These are phyloP conservation scores for Colletes collaris DNA, from an alignment of 2,888 invertebrate genomes.

Conservation along the genomic window DNA sequence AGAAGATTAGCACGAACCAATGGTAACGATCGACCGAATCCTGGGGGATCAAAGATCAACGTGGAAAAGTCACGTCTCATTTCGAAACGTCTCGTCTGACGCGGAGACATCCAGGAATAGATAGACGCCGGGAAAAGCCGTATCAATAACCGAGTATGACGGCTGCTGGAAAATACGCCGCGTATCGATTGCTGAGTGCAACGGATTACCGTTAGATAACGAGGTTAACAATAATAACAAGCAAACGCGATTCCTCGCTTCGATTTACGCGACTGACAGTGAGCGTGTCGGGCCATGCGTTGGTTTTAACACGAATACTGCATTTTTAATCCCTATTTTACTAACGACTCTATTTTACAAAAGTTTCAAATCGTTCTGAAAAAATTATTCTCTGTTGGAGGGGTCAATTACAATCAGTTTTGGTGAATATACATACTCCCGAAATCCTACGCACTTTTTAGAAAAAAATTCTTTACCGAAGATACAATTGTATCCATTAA, in stretches of 20 bases:
- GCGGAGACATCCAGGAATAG: background rate
- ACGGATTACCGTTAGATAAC: slow-evolving; percentile 63
- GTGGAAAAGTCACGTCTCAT: slow-evolving; percentile 5
- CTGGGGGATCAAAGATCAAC: background rate
- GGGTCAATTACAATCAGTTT: too few species aligned
- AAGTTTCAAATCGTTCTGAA: too few species aligned
- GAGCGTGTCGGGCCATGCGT: too few species aligned
- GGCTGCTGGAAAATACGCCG: slow-evolving; percentile 65
- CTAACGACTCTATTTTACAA: too few species aligned
- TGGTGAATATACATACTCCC: too few species aligned
- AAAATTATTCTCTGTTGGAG: too few species aligned
- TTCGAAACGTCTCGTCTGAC: background rate
- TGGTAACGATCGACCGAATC: background rate
- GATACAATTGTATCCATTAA: too few species aligned
- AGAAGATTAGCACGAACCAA: background rate
- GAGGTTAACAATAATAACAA: slow-evolving; percentile 64
- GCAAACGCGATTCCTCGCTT: slow-evolving; percentile 28
- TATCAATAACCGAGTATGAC: slow-evolving; percentile 31
- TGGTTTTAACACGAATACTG: too few species aligned
- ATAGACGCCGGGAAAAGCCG: background rate
- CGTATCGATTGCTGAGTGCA: slow-evolving; percentile 68
- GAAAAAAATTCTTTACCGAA: too few species aligned
- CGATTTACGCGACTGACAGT: slow-evolving; percentile 38
- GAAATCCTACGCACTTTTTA: too few species aligned
- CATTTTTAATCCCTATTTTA: too few species aligned